These are phyloP conservation scores for Stigmatopora nigra DNA, from an alignment of 2,113 vertebrate genomes.

Conservation along the genomic window DNA sequence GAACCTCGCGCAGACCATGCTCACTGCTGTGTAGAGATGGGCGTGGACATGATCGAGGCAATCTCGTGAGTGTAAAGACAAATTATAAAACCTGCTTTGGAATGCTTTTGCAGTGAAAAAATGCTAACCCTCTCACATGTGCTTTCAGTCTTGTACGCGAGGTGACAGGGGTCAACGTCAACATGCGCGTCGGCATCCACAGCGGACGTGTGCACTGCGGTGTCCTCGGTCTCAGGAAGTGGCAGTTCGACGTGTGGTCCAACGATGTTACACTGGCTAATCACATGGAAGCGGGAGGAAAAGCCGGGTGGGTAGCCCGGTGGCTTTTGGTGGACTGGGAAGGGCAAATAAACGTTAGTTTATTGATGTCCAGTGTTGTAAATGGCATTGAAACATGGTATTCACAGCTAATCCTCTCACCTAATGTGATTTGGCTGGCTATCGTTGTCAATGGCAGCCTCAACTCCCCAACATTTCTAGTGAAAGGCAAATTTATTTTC, in stretches of 20 bases:
- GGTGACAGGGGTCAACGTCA: slow-evolving; percentile 94
- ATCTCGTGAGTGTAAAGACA: slow-evolving; percentile 80
- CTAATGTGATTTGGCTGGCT: too few relatives aligned
- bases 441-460: too few relatives aligned
- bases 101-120: background rate
- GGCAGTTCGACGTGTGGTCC: slow-evolving; percentile 98
- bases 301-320: slow-evolving; percentile 77
- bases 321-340: too few relatives aligned
- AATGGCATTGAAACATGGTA: too few relatives aligned
- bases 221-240: slow-evolving; percentile 90
- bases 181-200: slow-evolving; percentile 97
- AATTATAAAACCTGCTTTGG: slow-evolving; percentile 1
- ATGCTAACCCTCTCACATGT: background rate
- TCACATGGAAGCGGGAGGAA: slow-evolving; percentile 94
- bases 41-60: slow-evolving; percentile 95
- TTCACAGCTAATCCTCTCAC: too few relatives aligned
- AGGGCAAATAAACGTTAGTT: too few relatives aligned
- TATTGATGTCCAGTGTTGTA: too few relatives aligned
- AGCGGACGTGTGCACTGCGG: slow-evolving; percentile 92
- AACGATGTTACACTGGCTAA: slow-evolving; percentile 93
- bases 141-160: slow-evolving; percentile 83
- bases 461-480: too few relatives aligned
- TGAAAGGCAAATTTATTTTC: too few relatives aligned
- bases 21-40: slow-evolving; percentile 97
- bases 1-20: slow-evolving; percentile 90